Evolutionary conservation across 1,140 invertebrate genomes (phyloP).

Genomic region (Papilio helenus): DNA sequence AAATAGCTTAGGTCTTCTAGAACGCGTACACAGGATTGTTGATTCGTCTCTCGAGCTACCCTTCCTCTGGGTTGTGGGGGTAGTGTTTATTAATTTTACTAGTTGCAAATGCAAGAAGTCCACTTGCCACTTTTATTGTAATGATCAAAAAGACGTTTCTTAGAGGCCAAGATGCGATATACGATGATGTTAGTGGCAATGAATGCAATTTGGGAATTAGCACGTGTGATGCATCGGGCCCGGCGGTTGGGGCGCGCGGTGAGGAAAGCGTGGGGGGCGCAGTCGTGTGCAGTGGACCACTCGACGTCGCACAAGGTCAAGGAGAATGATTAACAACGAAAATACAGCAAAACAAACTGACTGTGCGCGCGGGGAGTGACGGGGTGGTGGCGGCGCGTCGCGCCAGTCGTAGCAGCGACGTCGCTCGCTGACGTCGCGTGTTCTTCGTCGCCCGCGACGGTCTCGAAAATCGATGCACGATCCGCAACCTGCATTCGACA

Average conservation of each 20-base stretch:
- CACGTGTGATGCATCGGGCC: conserved; percentile 73
- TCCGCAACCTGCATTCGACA: conserved; percentile 70
- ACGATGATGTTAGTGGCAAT: not conserved
- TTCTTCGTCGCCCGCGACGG: conserved; percentile 68
- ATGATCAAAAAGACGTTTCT: not conserved
- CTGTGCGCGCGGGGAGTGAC: conserved; percentile 62
- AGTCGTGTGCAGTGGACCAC: conserved; percentile 82
- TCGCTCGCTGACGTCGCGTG: conserved; percentile 71
- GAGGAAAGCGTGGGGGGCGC: conserved; percentile 74
- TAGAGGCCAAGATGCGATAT: not conserved
- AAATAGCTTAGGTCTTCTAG: no score
- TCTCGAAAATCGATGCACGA: conserved; percentile 80
- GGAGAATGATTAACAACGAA: conserved; percentile 83
- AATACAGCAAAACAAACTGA: conserved; percentile 83
- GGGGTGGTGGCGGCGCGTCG: conserved; percentile 61
- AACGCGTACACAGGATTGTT: no score
- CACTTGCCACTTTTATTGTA: not conserved
- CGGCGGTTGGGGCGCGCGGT: conserved; percentile 66
- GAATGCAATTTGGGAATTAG: conserved; percentile 56
- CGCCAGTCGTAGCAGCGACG: conserved; percentile 77
- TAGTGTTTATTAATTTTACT: no score
- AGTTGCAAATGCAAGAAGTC: no score
- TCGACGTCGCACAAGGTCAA: conserved; percentile 82
- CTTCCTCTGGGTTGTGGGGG: not conserved
- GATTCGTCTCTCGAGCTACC: no score